Base-by-base conservation (phyloP, 1,140 invertebrate species). In the Saccostrea echinata region DNA sequence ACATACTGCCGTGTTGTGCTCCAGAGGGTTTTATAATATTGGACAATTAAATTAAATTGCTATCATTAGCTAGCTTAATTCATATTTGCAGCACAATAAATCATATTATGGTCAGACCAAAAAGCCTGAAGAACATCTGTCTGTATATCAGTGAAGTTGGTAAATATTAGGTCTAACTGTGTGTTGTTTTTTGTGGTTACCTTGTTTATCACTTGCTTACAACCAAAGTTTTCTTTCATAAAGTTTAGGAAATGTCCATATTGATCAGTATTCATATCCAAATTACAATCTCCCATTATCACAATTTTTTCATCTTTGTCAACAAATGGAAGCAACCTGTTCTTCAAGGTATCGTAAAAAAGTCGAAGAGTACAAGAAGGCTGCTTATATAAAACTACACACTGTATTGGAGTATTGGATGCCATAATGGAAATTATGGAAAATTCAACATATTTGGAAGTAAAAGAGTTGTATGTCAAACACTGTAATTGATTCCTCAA, bases 241-340 rank as follows among this genome's bases (percentile, higher is more conserved):
- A 86, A 88, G 9, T 82, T 51, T 18, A 88, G 21, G 33, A 86
- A 86, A 21, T 57, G 11, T 24, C 2, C 27, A 83, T 86, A 43
- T 11, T 30, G 24, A 27, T 30, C 27, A 43, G 43, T 35, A 16
- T 18, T 24, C 4, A 76, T 12, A 71, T 88, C 84, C 12, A 88
- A 53, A 88, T 88, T 88, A 51, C 86, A 88, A 88, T 88, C 88
- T 83, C 88, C 88, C 68, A 85, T 82, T 16, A 82, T 82, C 18
- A 88, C 68, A 43, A 80, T 8, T 16, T 80, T 51, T 51, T 43
- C 21, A 85, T 27, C 68, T 8, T 51, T 53, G 24, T 86, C 18
- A 6, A 86, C 27, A 24, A 30, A 52, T 27, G 85, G 85, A 9
- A 51, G 11, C 11, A 86, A 81, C 11, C 24, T 55, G 3, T 86